Base-by-base conservation (phyloP, 2,797 vertebrate species). In the Zalophus californianus region DNA sequence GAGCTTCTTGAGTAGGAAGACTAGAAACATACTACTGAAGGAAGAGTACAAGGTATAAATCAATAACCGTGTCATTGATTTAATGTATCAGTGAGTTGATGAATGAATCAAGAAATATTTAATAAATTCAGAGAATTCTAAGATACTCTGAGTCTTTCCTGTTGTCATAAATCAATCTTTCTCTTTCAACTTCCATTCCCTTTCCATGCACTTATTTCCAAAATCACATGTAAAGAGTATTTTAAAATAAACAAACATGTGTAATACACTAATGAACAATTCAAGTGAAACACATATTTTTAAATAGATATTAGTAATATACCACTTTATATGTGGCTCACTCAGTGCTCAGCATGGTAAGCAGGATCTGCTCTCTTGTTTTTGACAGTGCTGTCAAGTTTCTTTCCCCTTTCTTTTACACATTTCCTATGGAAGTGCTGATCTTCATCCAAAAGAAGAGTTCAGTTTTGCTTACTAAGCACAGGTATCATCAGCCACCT, bases 401-500 rank as follows among this genome's bases (percentile, higher is more conserved):
- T 72, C 29, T 83, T 54, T 91, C 16, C 13, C 41, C 10, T 88
- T 70, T 44, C n/a, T 90, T 68, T 94, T 80, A 83, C 77, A 89
- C 54, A 64, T 80, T 89, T 95, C 80, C 77, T 91, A 58, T 11
- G 29, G 66, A 95, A 92, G 44, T 83, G 54, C 84, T 85, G 35
- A 52, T 94, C 23, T 72, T 52, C 16, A 85, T 52, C 44, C 52
- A 85, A 93, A 90, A 62, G 18, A 56, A 72, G 29, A 73, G 16
- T 38, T 91, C 54, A 14, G 23, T 38, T 86, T 68, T 88, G 62
- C 90, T 96, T 77, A 68, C 70, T 75, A 72, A 85, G 66, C 15
- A 27, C 21, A 25, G 56, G 68, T 75, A 68, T 83, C 56, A 54
- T 66, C 85, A 72, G 35, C 72, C 88, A 86, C 44, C 44, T 94